Evolutionary conservation across 2,888 invertebrate species (phyloP).

Genomic region (Tortrix viridana): DNA sequence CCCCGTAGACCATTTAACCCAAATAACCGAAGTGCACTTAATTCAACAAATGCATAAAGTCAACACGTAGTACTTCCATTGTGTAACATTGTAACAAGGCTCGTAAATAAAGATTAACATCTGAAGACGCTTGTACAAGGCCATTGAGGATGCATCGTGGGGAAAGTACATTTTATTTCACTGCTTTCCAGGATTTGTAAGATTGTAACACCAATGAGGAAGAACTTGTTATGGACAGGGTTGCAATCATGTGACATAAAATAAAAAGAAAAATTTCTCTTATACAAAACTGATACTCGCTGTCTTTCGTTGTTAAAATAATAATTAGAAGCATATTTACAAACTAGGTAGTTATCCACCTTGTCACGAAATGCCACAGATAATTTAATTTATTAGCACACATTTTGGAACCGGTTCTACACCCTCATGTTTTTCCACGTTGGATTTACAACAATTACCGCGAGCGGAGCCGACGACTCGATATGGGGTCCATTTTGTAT

Average conservation of each 20-base stretch:
- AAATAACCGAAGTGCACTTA: slow-evolving; percentile 1
- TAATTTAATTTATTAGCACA: slow-evolving; percentile 22
- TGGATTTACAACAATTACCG: slow-evolving; percentile 30
- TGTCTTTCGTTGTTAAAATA: too few relatives aligned
- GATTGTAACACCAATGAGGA: not conserved
- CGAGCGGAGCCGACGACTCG: too few relatives aligned
- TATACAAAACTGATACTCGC: too few relatives aligned
- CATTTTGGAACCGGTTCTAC: slow-evolving; percentile 25
- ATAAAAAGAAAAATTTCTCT: too few relatives aligned
- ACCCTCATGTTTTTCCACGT: slow-evolving; percentile 19
- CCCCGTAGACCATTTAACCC: not conserved
- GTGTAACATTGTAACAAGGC: slow-evolving; percentile 31
- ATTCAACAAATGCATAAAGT: slow-evolving; percentile 8
- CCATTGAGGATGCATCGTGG: slow-evolving; percentile 24
- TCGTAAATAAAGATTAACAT: slow-evolving; percentile 37
- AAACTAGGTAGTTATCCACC: not conserved
- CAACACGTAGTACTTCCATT: slow-evolving; percentile 14
- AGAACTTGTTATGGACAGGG: not conserved
- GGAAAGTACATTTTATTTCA: slow-evolving; percentile 20
- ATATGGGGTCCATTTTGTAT: too few relatives aligned
- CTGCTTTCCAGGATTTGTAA: slow-evolving; percentile 8
- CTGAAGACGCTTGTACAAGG: slow-evolving; percentile 31
- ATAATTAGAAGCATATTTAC: too few relatives aligned
- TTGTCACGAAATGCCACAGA: slow-evolving; percentile 19
- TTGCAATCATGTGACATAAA: too few relatives aligned